A percentile compares a stretch with the other conserved stretches of the same genome.
Evolutionary conservation across 2,888 invertebrate species (phyloP).

Genomic region (Creontiades dilutus): DNA sequence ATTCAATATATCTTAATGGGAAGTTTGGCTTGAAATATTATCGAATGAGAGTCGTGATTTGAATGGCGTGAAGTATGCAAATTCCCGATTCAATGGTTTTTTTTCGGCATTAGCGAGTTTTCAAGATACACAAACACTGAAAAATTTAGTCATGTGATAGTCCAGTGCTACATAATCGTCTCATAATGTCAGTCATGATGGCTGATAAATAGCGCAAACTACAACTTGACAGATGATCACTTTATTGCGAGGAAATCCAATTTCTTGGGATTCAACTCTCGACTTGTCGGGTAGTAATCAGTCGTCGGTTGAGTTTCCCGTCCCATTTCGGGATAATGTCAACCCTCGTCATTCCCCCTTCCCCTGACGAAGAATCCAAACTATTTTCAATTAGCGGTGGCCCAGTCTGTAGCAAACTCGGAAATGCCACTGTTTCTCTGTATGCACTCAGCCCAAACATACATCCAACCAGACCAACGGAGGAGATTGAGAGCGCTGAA

Average conservation of each 20-base stretch:
- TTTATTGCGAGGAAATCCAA: constrained; percentile 1
- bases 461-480: no score
- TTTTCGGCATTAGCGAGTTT: no score
- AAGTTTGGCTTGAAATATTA: no score
- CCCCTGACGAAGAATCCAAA: constrained; percentile 19
- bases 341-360: not conserved
- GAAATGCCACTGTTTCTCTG: not conserved
- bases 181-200: no score
- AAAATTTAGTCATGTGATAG: no score
- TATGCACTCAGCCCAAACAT: not conserved
- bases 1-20: no score
- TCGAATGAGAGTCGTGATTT: no score
- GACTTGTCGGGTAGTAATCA: not conserved
- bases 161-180: no score
- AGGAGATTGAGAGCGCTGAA: no score
- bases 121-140: no score
- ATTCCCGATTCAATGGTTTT: no score
- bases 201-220: not conserved
- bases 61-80: no score
- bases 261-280: not conserved
- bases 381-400: constrained; percentile 22
- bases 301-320: not conserved
- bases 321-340: not conserved
- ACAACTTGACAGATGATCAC: not conserved
- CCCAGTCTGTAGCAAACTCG: not conserved